Base-by-base conservation (phyloP, 1,140 invertebrate species). In the Penaeus vannamei region DNA sequence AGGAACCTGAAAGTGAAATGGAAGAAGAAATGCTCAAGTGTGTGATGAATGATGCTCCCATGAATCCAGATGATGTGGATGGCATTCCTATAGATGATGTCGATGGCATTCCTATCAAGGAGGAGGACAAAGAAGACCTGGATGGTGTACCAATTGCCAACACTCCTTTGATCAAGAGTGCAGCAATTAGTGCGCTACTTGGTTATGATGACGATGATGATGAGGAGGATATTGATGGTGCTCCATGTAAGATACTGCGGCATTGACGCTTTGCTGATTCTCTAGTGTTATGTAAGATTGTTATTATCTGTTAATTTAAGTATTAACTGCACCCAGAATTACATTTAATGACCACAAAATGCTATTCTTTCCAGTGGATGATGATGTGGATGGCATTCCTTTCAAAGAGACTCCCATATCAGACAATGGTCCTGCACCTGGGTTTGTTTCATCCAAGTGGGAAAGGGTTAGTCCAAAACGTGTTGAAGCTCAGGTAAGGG, bases 381-480 rank as follows among this genome's bases (percentile, higher is more conserved):
- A 96, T 76, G 97, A 97, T 92, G 94, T 97, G n/a, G 97, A 97
- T 94, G 97, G 97, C 19, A 93, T 96, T 23, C 96, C 97, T n/a
- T 64, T 90, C 69, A 87, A 85, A 61, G 87, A 88, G 60, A 93
- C 94, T 53, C 93, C 92, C 77, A 92, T 91, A 82, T 36, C 86
- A 61, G 92, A 92, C 81, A 91, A 91, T 81, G 79, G 69, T 88
- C 77, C 92, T 61, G 87, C 61, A 87, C 86, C 84, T 53, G 92
- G 91, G 26, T 97, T 97, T 94, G 95, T 98, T 64, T 96, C 97
- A 17, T 98, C 98, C 0, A 97, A 97, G 92, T 99, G 98, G 98
- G 98, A 99, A 95, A 98, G 96, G 46, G 97, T 99, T 12, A 97
- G 98, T 93, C 96, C 96, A 2, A 95, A 97, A 92, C 95, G 96